Evolutionary conservation across 2,888 invertebrate species (phyloP).

Genomic region (Agrotis ipsilon): DNA sequence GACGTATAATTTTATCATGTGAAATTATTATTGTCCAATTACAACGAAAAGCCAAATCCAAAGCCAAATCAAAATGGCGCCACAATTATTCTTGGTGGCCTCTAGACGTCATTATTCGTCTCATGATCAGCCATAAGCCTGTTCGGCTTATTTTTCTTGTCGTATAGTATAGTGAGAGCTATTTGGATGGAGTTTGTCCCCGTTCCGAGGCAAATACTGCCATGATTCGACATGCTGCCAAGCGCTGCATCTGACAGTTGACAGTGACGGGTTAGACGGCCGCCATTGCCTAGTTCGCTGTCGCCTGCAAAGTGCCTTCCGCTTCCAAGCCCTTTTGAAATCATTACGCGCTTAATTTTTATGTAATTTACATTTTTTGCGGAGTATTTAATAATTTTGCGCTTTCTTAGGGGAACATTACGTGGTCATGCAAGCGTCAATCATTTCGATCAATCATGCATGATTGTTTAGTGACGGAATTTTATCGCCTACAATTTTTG

Average conservation of each 20-base stretch:
- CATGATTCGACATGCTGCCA: constrained; percentile 45
- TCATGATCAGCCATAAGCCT: background rate
- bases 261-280: constrained; percentile 34
- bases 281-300: constrained; percentile 25
- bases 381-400: background rate
- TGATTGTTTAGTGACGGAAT: too few relatives aligned
- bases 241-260: constrained; percentile 44
- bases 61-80: too few relatives aligned
- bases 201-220: constrained; percentile 27
- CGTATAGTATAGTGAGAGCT: background rate
- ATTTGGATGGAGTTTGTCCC: constrained; percentile 6
- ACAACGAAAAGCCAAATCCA: too few relatives aligned
- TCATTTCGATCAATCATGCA: too few relatives aligned
- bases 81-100: background rate
- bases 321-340: constrained; percentile 9
- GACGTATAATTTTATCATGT: too few relatives aligned
- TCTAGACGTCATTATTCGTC: background rate
- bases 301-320: constrained; percentile 34
- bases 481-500: too few relatives aligned
- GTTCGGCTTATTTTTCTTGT: background rate
- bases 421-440: too few relatives aligned
- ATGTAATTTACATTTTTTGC: background rate
- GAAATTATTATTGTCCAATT: too few relatives aligned
- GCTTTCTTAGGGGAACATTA: too few relatives aligned
- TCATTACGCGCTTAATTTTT: constrained; percentile 1